These are phyloP conservation scores for Chromobotia macracanthus DNA, from an alignment of 2,797 vertebrate species.

Conservation along the genomic window DNA sequence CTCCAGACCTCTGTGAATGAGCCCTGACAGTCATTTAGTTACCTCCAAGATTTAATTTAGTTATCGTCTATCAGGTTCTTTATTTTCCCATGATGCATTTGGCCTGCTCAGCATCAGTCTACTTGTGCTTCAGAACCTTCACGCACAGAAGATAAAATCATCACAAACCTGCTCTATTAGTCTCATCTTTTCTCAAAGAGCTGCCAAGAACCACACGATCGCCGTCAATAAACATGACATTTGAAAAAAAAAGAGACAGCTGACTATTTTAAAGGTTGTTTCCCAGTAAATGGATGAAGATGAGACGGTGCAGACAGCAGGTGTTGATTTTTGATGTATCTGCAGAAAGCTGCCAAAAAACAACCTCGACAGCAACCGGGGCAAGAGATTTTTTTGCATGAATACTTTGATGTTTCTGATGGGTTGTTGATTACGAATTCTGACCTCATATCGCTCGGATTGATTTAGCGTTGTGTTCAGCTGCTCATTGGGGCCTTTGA, in stretches of 20 bases:
- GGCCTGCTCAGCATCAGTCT: slow-evolving; percentile 49
- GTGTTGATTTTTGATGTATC: slow-evolving; percentile 28
- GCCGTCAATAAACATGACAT: slow-evolving; percentile 58
- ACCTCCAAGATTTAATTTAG: slow-evolving; percentile 54
- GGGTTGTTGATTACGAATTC: not conserved
- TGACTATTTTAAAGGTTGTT: slow-evolving; percentile 50
- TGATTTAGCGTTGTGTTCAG: not conserved
- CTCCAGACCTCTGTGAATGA: slow-evolving; percentile 11
- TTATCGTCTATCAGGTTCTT: slow-evolving; percentile 57
- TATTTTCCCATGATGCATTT: slow-evolving; percentile 55
- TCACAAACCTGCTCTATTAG: slow-evolving; percentile 57
- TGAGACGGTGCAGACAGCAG: slow-evolving; percentile 55
- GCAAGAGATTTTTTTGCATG: not conserved
- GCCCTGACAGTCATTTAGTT: slow-evolving; percentile 45
- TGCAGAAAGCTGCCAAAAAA: slow-evolving; percentile 30
- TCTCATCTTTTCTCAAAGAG: slow-evolving; percentile 56
- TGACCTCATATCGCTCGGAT: not conserved
- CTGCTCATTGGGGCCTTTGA: not conserved
- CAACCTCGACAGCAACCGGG: slow-evolving; percentile 11
- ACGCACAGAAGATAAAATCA: slow-evolving; percentile 61
- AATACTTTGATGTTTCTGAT: slow-evolving; percentile 9
- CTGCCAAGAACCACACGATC: slow-evolving; percentile 50
- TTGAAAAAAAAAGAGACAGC: slow-evolving; percentile 52
- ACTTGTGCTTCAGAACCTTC: slow-evolving; percentile 65
- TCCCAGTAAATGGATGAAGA: slow-evolving; percentile 52